Evolutionary conservation across 2,113 vertebrate genomes (phyloP), one percentile per base, ranked within the genome.

Genomic region (Tachysurus vachellii): DNA sequence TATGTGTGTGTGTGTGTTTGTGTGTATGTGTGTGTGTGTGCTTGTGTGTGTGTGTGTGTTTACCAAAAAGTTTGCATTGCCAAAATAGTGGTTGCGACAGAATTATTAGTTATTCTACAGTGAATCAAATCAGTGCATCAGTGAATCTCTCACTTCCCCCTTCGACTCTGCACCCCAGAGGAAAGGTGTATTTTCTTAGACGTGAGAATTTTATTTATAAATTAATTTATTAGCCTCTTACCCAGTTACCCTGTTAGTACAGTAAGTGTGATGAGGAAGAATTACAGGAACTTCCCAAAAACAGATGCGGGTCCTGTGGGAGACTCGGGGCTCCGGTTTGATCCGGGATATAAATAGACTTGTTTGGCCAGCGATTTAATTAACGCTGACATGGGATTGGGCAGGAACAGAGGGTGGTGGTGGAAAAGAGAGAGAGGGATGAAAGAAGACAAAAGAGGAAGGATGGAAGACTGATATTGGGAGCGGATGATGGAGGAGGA

Each of bases 291-390:
- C 19, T 76, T 53, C 36, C 68, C 36, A 21, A 28, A 23, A 76
- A 86, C 28, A 76, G 54, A n/a, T 28, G 59, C 75, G 1, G 73
- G 23, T 87, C 57, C 83, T 82, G 68, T n/a, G 50, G 68, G 68
- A 80, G 44, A 80, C 44, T 31, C 47, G 31, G 17, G 80, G 84
- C 80, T 88, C 50, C 31, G 11, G 54, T 82, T 87, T 85, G 61
- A 90, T 87, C 68, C 57, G 44, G 28, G 71, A 76, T 89, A 90
- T 85, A 88, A 88, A 90, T 88, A 90, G 87, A 77, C 61, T 44
- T 17, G 82, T 87, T 87, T 79, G 82, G 71, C 83, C 82, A 82
- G 64, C 79, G 44, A 82, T 85, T 88, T 90, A 90, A 88, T 88
- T 88, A 87, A 85, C 85, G 82, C 76, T 87, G 77, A 82, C 82